Percentiles rank a stretch among this genome's conserved stretches.
These are phyloP conservation scores for Uria aalge DNA, from an alignment of 2,113 vertebrate species.

Conservation along the genomic window DNA sequence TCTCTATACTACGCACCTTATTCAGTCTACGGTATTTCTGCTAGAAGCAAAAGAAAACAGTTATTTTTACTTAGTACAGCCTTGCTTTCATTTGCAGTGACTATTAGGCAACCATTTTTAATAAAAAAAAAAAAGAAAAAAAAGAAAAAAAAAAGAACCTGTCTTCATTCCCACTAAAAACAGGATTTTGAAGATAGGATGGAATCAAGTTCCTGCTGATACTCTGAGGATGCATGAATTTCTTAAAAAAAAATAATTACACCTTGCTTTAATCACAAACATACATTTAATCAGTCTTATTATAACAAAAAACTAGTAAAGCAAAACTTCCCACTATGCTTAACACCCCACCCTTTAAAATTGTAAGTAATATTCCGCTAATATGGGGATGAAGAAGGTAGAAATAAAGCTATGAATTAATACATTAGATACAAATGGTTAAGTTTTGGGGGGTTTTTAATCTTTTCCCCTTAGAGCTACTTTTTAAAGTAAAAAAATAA, in stretches of 20 bases:
- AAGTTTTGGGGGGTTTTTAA: background rate
- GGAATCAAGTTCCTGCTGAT: background rate
- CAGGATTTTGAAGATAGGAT: background rate
- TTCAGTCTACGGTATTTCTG: slow-evolving; percentile 65
- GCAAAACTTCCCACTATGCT: background rate
- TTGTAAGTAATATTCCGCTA: background rate
- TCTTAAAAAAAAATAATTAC: background rate
- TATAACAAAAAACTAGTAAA: background rate
- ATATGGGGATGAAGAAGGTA: background rate
- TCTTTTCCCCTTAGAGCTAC: background rate
- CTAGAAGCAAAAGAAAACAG: slow-evolving; percentile 60
- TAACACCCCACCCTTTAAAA: background rate
- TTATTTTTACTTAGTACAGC: slow-evolving; percentile 57
- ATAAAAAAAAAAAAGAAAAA: background rate
- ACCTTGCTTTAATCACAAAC: background rate
- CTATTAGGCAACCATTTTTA: slow-evolving; percentile 41
- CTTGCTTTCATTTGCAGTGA: slow-evolving; percentile 52
- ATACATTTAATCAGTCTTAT: background rate
- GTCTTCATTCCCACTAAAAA: slow-evolving; percentile 29
- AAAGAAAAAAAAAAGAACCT: background rate
- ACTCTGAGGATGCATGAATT: background rate
- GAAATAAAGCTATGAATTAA: background rate
- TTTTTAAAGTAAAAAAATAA: background rate
- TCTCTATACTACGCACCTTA: slow-evolving; percentile 64
- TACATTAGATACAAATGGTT: background rate